Base-by-base conservation (phyloP, 2,888 invertebrate species). In the Aspidiotus destructor region DNA sequence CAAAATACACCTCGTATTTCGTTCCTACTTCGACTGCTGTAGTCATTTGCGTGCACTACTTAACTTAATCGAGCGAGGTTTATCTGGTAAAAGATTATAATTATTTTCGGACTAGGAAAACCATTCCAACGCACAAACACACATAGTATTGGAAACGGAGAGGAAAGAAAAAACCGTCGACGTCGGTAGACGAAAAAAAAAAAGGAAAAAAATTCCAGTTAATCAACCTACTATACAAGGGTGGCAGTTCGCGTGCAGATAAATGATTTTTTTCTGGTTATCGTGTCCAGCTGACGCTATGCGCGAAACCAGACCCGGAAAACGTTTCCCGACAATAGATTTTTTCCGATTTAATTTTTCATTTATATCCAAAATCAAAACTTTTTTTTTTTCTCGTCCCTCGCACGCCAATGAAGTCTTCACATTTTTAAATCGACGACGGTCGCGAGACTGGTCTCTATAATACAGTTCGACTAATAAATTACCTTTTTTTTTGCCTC, bases 261-360 rank as follows among this genome's bases (percentile, higher is more conserved):
- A 67, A 67, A 67, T 67, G 67, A 67, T 67, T 67, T 67, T 48
- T 63, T 58, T 65, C 28, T 55, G 55, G 65, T 65, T 67, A 67
- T 67, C 67, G 60, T 67, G 60, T 67, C 67, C 67, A 67, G 67
- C 67, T 60, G 67, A 67, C 58, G 65, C 41, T 57, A 13, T 8
- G 8, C 13, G 58, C 11, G 41, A 65, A 65, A 65, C 65, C 17
- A 65, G 55, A 65, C 57, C 67, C 67, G 67, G 67, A 67, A 67
- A 67, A 67, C 67, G 48, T 60, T 60, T 57, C 28, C 28, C 48
- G 17, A 41, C 58, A 55, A 44, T 41, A 42, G 40, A 57, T 44
- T 57, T 65, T 58, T 65, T 57, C 28, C 67, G 52, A 58, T 67
- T 67, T 58, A 67, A 58, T 67, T 67, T 67, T 67, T 60, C 16